Percentiles rank a stretch among this genome's conserved stretches.
These are phyloP conservation scores for Brachyopa scutellaris DNA, from an alignment of 2,888 invertebrate species.

Conservation along the genomic window DNA sequence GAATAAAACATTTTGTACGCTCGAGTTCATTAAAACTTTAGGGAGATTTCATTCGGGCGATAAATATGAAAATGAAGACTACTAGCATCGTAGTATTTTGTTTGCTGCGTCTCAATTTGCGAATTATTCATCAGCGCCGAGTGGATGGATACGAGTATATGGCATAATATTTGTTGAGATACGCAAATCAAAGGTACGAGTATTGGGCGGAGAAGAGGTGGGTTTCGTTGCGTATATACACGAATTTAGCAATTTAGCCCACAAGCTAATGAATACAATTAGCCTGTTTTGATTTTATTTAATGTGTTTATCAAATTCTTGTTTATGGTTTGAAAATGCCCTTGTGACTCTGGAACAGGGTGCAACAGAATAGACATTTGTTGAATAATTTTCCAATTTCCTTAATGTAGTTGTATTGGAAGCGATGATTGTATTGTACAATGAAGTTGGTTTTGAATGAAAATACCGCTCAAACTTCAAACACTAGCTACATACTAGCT, in stretches of 20 bases:
- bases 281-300: constrained; percentile 25
- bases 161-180: constrained; percentile 4
- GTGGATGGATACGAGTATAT: too few relatives aligned
- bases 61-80: constrained; percentile 57
- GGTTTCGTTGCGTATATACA: neutral
- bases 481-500: too few relatives aligned
- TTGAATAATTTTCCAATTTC: too few relatives aligned
- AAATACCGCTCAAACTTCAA: too few relatives aligned
- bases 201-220: too few relatives aligned
- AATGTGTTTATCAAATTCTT: neutral
- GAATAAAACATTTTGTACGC: constrained; percentile 67
- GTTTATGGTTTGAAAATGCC: neutral
- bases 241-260: neutral
- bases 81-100: too few relatives aligned
- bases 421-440: too few relatives aligned
- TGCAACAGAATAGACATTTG: too few relatives aligned
- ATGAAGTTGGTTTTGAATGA: too few relatives aligned
- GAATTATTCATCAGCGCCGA: constrained; percentile 55
- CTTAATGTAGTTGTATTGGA: too few relatives aligned
- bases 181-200: neutral
- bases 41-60: constrained; percentile 51
- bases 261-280: constrained; percentile 5
- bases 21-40: constrained; percentile 62
- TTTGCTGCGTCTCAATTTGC: constrained; percentile 32
- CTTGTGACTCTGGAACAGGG: too few relatives aligned